A percentile compares a stretch with the other conserved stretches of the same genome.
Conservation (phyloP, 2,888 invertebrate species). For the Stramonita haemastoma region DNA sequence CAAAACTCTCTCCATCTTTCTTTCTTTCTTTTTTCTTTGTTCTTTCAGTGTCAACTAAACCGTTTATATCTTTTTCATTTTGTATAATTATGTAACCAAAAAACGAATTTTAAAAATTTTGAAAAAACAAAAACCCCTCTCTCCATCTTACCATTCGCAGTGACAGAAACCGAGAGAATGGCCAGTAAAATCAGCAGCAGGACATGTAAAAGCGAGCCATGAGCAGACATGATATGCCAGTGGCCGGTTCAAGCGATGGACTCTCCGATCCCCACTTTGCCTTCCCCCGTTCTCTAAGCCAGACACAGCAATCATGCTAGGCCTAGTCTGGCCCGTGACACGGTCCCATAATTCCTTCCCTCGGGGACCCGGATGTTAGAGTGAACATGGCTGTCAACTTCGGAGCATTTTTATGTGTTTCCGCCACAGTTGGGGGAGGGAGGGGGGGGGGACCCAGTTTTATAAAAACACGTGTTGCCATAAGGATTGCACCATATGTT, state of each 20-base stretch:
- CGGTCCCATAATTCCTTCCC: background rate
- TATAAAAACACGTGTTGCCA: background rate
- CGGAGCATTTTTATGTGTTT: background rate
- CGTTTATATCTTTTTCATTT: too few relatives aligned
- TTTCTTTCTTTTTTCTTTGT: background rate
- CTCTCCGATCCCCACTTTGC: background rate
- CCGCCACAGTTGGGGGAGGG: background rate
- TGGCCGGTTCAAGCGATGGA: background rate
- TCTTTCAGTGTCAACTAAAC: background rate
- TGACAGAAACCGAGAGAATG: background rate
- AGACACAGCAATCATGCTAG: background rate
- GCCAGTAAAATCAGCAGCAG: background rate
- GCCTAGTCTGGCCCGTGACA: background rate
- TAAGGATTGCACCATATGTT: background rate
- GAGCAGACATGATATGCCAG: background rate
- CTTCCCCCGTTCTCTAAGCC: background rate
- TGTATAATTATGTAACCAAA: too few relatives aligned
- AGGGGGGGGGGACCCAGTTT: background rate
- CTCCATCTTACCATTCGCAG: background rate
- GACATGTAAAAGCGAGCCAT: background rate
- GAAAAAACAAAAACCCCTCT: background rate
- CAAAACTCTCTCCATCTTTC: background rate
- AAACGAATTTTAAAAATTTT: too few relatives aligned
- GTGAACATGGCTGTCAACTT: background rate
- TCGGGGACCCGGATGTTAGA: background rate